These are phyloP conservation scores for Zaprionus kolodkinae DNA, from an alignment of 1,140 invertebrate genomes.

Conservation along the genomic window DNA sequence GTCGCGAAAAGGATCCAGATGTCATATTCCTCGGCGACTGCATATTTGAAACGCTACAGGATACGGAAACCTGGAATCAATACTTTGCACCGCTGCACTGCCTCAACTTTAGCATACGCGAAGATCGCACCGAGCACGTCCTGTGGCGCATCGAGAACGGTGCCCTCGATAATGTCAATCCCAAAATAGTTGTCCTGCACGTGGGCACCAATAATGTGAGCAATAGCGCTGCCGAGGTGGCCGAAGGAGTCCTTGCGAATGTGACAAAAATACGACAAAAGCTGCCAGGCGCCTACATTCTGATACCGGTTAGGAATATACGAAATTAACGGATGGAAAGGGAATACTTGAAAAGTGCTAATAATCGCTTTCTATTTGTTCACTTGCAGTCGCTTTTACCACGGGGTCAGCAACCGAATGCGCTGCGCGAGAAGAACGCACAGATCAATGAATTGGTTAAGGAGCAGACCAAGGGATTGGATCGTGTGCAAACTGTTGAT, in stretches of 20 bases:
- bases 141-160: conserved; percentile 95
- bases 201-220: conserved; percentile 94
- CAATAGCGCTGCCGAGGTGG: conserved; percentile 90
- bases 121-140: conserved; percentile 94
- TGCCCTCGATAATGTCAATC: conserved; percentile 93
- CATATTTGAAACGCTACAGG: conserved; percentile 90
- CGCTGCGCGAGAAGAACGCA: conserved; percentile 89
- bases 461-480: conserved; percentile 85
- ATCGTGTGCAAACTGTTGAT: conserved; percentile 88
- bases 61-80: conserved; percentile 93
- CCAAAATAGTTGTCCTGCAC: conserved; percentile 94
- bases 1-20: conserved; percentile 94
- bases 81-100: conserved; percentile 94
- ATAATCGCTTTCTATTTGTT: background rate
- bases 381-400: conserved; percentile 91
- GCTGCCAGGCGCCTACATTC: conserved; percentile 91
- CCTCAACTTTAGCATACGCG: conserved; percentile 95
- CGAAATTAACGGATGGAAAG: background rate
- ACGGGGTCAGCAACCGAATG: conserved; percentile 92
- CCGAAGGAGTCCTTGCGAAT: conserved; percentile 92
- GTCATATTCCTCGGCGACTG: conserved; percentile 96
- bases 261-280: conserved; percentile 89
- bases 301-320: conserved; percentile 90
- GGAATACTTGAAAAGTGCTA: background rate
- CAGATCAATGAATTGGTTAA: conserved; percentile 90